phyloP scores from a whole-genome alignment of 2,888 invertebrate species.

The Leucophora obtusa region DNA sequence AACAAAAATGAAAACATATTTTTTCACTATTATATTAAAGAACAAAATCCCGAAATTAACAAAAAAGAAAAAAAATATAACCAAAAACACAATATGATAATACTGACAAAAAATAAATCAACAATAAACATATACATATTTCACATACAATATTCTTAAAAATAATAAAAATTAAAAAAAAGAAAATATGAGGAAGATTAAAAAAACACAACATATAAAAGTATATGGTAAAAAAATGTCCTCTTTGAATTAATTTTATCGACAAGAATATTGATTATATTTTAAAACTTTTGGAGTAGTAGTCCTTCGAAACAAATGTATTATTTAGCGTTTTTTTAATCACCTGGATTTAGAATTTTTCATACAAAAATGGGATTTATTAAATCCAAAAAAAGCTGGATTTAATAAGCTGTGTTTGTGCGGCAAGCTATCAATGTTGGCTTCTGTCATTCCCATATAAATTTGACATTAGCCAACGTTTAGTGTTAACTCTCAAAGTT shows the following conservation, averaged over 20 bases:
- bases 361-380: too few species aligned
- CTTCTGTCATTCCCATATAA: too few species aligned
- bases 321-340: too few species aligned
- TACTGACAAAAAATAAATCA: conserved; percentile 25
- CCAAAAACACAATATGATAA: conserved; percentile 42
- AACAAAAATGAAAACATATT: conserved; percentile 64
- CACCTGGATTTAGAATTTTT: too few species aligned
- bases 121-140: conserved; percentile 62
- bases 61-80: conserved; percentile 56
- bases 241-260: not conserved
- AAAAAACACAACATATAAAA: conserved; percentile 47
- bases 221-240: conserved; percentile 9
- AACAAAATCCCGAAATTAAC: conserved; percentile 69
- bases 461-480: too few species aligned
- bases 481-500: too few species aligned
- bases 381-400: too few species aligned
- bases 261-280: not conserved
- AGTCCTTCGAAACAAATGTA: not conserved
- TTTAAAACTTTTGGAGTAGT: not conserved
- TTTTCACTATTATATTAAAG: conserved; percentile 67
- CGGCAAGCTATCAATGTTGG: too few species aligned
- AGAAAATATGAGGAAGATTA: conserved; percentile 35
- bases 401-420: too few species aligned
- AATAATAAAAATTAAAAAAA: conserved; percentile 43
- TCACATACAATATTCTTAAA: conserved; percentile 68